These are phyloP conservation scores for Chydorus sphaericus DNA, from an alignment of 2,888 invertebrate genomes.

Conservation along the genomic window DNA sequence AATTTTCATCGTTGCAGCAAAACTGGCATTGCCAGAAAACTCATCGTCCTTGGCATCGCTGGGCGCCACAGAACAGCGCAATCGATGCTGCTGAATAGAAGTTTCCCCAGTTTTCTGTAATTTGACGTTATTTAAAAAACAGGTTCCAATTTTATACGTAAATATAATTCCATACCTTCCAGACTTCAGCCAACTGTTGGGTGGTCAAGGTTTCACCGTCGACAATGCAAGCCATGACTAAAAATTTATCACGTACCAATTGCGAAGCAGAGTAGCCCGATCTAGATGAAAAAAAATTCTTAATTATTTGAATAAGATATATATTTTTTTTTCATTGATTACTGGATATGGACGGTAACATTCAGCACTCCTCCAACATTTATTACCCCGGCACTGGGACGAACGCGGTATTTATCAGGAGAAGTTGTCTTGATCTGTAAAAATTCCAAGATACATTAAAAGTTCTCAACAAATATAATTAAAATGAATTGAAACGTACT, in stretches of 20 bases:
- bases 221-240: slow-evolving; percentile 61
- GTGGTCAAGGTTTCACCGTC: slow-evolving; percentile 39
- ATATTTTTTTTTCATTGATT: no score
- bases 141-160: no score
- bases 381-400: slow-evolving; percentile 69
- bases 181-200: slow-evolving; percentile 52
- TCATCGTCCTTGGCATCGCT: slow-evolving; percentile 14
- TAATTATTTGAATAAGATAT: no score
- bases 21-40: not conserved
- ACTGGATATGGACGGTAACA: slow-evolving; percentile 58
- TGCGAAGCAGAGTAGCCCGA: slow-evolving; percentile 46
- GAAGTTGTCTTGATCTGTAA: slow-evolving; percentile 85
- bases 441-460: slow-evolving; percentile 4
- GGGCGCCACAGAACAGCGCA: slow-evolving; percentile 39
- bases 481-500: slow-evolving; percentile 31
- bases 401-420: slow-evolving; percentile 85
- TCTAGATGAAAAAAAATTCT: no score
- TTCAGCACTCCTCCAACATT: slow-evolving; percentile 44
- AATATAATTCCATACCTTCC: slow-evolving; percentile 42
- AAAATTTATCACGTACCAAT: slow-evolving; percentile 66
- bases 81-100: slow-evolving; percentile 52
- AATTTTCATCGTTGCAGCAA: not conserved
- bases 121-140: slow-evolving; percentile 13
- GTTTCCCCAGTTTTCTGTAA: slow-evolving; percentile 33
- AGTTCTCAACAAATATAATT: not conserved